Evolutionary conservation across 2,888 invertebrate genomes (phyloP).

Genomic region (Eupithecia dodoneata): DNA sequence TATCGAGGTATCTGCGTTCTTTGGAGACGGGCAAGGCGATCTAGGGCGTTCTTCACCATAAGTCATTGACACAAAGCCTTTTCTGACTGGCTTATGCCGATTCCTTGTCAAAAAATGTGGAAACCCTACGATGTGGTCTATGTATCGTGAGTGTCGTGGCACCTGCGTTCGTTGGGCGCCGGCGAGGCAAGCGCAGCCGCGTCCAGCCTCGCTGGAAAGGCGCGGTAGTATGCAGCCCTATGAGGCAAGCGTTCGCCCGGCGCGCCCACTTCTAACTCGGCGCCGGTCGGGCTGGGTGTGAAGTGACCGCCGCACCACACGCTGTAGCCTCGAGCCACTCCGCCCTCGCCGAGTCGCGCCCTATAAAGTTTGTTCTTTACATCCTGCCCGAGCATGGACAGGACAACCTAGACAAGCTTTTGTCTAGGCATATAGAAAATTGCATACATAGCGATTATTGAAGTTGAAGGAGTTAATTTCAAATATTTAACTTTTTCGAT

Average conservation of each 20-base stretch:
- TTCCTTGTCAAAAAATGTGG: neutral
- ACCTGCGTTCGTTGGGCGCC: conserved; percentile 73
- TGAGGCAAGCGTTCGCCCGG: conserved; percentile 91
- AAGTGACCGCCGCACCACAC: conserved; percentile 57
- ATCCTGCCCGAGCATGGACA: neutral
- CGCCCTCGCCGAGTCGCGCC: conserved; percentile 72
- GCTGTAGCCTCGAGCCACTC: conserved; percentile 74
- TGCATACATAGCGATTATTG: neutral
- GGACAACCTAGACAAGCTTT: neutral
- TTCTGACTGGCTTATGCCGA: neutral
- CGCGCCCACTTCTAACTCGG: conserved; percentile 92
- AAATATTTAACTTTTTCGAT: neutral
- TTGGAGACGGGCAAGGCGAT: conserved; percentile 66
- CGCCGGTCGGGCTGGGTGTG: conserved; percentile 48
- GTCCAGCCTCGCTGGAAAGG: conserved; percentile 95
- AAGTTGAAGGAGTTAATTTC: neutral
- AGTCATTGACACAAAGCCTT: neutral
- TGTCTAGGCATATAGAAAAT: neutral
- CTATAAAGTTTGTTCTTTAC: neutral
- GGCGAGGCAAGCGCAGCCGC: conserved; percentile 76
- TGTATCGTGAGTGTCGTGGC: conserved; percentile 40
- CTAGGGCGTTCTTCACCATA: neutral
- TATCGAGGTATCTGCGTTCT: conserved; percentile 69
- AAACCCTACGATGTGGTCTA: neutral
- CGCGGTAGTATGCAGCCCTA: conserved; percentile 89